Base-by-base conservation (phyloP, 2,888 invertebrate species). In the Netelia inedita region DNA sequence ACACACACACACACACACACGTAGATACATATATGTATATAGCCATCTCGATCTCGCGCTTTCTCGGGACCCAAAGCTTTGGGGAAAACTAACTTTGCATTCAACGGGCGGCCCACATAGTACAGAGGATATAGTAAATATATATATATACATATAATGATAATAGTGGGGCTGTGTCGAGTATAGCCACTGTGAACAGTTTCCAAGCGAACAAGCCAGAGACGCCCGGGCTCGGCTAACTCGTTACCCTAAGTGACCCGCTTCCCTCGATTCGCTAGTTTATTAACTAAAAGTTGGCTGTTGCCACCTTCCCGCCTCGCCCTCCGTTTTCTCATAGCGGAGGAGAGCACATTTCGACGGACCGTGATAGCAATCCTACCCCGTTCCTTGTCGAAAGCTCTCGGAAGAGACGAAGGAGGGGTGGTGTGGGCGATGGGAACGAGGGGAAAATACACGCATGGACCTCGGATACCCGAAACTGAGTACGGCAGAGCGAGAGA, bases 231-330 rank as follows among this genome's bases (percentile, higher is more conserved):
- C 81, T 85, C 88, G 79, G 82, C 87, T 79, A 87, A 87, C 87
- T 87, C 85, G 87, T 86, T 85, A 84, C 81, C 79, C 85, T 89
- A 89, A 90, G 89, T 89, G 86, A 88, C 86, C 88, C 85, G 88
- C 83, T 88, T 86, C 79, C 86, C 85, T 86, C 85, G 85, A 85
- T 88, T 87, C 88, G 83, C 87, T 74, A 87, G 87, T 85, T 88
- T 88, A 87, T 88, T 89, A 90, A 89, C 89, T 90, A 88, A 90
- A 90, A 89, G 87, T 88, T 88, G 85, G 72, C 74, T 85, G 82
- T 82, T 69, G 83, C 74, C 59, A 71, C 23, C 65, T 50, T 57
- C 59, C 59, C 23, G 73, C 79, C 75, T 75, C 57, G 21, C 23
- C 65, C 75, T 46, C 28, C 57, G 23, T 68, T 68, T 59, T n/a